phyloP scores from a whole-genome alignment of 2,113 vertebrate species.

The Centropus unirufus region DNA sequence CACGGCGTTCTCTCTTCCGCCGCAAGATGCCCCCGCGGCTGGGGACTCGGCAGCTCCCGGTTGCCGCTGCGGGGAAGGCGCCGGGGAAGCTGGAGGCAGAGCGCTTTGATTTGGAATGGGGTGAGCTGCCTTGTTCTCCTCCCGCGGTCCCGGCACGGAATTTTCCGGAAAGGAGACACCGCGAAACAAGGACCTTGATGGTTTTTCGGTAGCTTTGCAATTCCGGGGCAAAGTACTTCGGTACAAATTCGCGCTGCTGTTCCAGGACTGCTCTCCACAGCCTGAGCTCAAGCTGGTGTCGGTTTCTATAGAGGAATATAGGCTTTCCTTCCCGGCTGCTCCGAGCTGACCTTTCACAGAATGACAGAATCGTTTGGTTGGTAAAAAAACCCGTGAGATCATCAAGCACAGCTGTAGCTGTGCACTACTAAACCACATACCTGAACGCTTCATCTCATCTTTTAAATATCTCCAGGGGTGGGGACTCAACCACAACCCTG shows the following conservation, averaged over 20 bases:
- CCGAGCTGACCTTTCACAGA: neutral
- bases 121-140: neutral
- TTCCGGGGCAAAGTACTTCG: neutral
- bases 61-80: no score
- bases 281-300: neutral
- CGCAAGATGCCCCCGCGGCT: neutral
- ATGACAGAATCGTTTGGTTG: no score
- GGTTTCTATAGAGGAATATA: neutral
- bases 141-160: neutral
- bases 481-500: no score
- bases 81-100: neutral
- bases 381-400: no score
- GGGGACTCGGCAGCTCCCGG: no score
- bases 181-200: accelerated
- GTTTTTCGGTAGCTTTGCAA: neutral
- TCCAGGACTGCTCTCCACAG: no score
- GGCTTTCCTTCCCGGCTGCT: neutral
- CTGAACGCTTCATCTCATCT: no score
- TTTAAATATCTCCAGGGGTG: no score
- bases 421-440: no score
- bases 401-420: no score
- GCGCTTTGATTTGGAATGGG: accelerated
- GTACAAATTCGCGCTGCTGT: neutral
- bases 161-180: no score
- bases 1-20: accelerated